These are phyloP conservation scores for Aptenodytes forsteri DNA, from an alignment of 2,113 vertebrate species.

Conservation along the genomic window DNA sequence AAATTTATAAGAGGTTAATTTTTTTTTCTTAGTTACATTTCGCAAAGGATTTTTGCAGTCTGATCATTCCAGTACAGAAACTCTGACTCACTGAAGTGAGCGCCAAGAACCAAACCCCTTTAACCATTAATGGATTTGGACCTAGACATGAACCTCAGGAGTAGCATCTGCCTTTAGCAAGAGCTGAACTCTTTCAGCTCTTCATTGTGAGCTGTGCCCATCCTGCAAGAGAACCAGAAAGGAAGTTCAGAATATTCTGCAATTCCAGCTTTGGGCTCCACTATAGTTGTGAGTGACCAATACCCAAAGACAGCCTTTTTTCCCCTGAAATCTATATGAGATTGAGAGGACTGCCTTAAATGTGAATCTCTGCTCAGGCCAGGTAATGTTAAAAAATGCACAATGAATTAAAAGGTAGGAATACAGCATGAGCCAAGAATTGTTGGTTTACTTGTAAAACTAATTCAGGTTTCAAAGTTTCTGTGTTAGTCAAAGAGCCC, in stretches of 20 bases:
- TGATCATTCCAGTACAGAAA: background rate
- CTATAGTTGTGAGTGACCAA: background rate
- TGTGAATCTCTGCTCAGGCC: background rate
- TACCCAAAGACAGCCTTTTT: background rate
- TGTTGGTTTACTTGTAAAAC: background rate
- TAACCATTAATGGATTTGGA: background rate
- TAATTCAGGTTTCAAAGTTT: background rate
- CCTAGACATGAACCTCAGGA: background rate
- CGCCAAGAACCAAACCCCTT: background rate
- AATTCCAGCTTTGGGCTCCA: background rate
- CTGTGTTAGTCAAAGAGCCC: background rate
- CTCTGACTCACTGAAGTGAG: background rate
- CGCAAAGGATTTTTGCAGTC: background rate
- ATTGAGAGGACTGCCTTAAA: background rate
- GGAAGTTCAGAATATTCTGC: background rate
- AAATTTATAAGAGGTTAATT: background rate
- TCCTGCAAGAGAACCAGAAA: background rate
- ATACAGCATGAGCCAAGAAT: fast-evolving
- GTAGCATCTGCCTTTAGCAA: background rate
- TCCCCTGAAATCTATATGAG: background rate
- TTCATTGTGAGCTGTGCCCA: background rate
- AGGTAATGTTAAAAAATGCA: background rate
- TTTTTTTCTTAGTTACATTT: background rate
- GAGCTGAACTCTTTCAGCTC: background rate
- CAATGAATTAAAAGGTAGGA: background rate